Percentiles rank a stretch among this genome's conserved stretches.
Evolutionary conservation across 2,797 vertebrate species (phyloP).

Genomic region (Manis pentadactyla): DNA sequence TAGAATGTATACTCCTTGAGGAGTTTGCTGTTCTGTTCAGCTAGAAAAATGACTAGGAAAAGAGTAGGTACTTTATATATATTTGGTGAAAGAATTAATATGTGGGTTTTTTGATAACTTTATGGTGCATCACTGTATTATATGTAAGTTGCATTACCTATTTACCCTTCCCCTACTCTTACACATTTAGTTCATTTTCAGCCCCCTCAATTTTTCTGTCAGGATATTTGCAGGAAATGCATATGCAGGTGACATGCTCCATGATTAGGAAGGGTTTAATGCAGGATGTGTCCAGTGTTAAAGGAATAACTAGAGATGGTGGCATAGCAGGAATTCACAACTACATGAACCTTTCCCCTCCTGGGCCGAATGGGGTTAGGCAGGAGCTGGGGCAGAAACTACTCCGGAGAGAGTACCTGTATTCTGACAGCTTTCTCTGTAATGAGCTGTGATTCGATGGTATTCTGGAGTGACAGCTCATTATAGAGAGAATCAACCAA

Average conservation of each 20-base stretch:
- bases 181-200: neutral
- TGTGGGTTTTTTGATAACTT: neutral
- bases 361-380: too few species aligned
- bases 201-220: neutral
- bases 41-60: neutral
- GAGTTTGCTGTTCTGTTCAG: neutral
- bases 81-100: neutral
- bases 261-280: neutral
- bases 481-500: neutral
- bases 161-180: neutral
- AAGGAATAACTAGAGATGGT: neutral
- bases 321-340: neutral
- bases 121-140: neutral
- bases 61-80: neutral
- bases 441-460: neutral
- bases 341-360: accelerated
- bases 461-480: neutral
- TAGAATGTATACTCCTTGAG: neutral
- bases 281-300: neutral
- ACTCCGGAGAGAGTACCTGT: neutral
- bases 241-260: neutral
- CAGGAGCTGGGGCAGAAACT: too few species aligned
- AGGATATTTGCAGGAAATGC: neutral
- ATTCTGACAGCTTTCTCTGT: neutral
- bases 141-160: neutral